Evolutionary conservation across 2,797 vertebrate genomes (phyloP), one percentile per base, ranked within the genome.

Genomic region (Cryptoblepharus egeriae): DNA sequence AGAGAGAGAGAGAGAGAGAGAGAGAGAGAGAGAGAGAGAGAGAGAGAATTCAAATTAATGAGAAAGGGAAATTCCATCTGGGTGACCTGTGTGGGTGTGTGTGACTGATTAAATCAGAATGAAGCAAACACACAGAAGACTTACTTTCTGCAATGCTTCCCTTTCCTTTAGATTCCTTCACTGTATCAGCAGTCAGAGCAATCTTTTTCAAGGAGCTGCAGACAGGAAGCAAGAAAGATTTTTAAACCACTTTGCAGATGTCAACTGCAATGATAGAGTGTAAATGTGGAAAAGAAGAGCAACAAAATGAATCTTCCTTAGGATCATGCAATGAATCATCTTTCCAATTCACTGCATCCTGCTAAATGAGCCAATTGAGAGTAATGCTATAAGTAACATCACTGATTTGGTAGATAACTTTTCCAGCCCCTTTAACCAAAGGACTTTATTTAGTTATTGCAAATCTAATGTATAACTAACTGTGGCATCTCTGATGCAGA

Each of bases 11-110:
- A 85, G n/a, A 75, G 52, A 8, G 80, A n/a, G n/a, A n/a, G n/a
- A n/a, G n/a, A n/a, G n/a, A n/a, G n/a, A n/a, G n/a, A n/a, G n/a
- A n/a, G n/a, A n/a, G n/a, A n/a, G n/a, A n/a, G n/a, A n/a, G n/a
- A 0, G 8, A 64, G 69, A 87, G 90, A 85, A 81, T 75, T 77
- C 4, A 64, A 82, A 77, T 57, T 55, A 63, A 26, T 67, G n/a
- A 68, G 49, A 52, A 52, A 45, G 79, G 61, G 73, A 78, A 83
- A 77, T 75, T 77, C 80, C 39, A 0, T 0, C 0, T 0, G 55
- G 52, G 64, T 84, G 71, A 87, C 88, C 82, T 39, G 37, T 0
- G 78, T 60, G 75, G 80, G 78, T 65, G 80, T 78, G 80, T 78
- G 77, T 61, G 81, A 76, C 63, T 0, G 5, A 72, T 57, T 4